Conservation (phyloP, 2,113 vertebrate species). For the Spea multiplicata region DNA sequence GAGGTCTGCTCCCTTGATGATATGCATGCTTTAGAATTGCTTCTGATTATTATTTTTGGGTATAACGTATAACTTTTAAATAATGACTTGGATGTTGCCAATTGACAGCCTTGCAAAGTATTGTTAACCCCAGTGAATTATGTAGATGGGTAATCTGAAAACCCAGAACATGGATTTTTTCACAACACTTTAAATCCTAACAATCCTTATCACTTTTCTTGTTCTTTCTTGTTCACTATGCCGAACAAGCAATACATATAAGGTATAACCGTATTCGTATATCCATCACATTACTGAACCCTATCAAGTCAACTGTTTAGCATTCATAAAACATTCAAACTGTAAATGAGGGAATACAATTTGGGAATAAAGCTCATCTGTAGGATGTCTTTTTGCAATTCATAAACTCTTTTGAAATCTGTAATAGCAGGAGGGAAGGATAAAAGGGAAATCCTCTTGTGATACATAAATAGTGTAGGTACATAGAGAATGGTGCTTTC, state of each 20-base stretch:
- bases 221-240: background rate
- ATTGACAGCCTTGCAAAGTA: too few relatives aligned
- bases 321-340: constrained; percentile 42
- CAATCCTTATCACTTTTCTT: background rate
- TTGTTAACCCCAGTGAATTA: background rate
- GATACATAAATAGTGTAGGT: constrained; percentile 41
- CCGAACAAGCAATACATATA: background rate
- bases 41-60: too few relatives aligned
- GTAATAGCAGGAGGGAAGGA: constrained; percentile 39
- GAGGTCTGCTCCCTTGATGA: too few relatives aligned
- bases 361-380: constrained; percentile 18
- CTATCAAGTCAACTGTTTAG: constrained; percentile 21
- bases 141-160: background rate
- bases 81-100: too few relatives aligned
- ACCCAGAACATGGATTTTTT: background rate
- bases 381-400: constrained; percentile 28
- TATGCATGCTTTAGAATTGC: too few relatives aligned
- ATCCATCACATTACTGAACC: background rate
- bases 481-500: constrained; percentile 11
- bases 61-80: too few relatives aligned
- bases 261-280: background rate
- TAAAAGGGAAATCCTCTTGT: constrained; percentile 37
- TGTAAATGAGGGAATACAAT: constrained; percentile 25
- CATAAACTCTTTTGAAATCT: constrained; percentile 38
- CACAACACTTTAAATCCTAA: background rate